phyloP scores from a whole-genome alignment of 2,888 invertebrate genomes.

The Metellina segmentata region DNA sequence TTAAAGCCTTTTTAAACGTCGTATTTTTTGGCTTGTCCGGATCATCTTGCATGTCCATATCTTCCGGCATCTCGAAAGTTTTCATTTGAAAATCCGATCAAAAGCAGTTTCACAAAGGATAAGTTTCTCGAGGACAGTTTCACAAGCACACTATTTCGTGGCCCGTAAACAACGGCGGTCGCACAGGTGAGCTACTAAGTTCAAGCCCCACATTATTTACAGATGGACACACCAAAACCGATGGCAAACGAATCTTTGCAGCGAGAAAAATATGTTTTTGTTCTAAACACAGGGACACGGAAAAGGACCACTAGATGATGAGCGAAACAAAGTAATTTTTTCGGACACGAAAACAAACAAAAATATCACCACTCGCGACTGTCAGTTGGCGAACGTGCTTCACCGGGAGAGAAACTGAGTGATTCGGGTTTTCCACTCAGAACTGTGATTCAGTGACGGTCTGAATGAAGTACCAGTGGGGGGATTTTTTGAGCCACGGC shows the following conservation, averaged over 20 bases:
- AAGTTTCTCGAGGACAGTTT: no score
- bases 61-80: conserved; percentile 66
- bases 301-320: no score
- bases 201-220: conserved; percentile 5
- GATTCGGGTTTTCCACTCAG: not conserved
- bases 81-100: conserved; percentile 55
- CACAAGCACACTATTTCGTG: not conserved
- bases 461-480: conserved; percentile 32
- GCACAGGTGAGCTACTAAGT: no score
- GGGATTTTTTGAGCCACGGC: conserved; percentile 51
- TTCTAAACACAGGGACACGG: not conserved
- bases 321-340: no score
- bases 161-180: no score
- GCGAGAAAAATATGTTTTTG: not conserved
- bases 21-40: conserved; percentile 71
- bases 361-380: not conserved
- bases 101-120: not conserved
- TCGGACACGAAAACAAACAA: no score
- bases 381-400: not conserved
- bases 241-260: not conserved
- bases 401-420: not conserved
- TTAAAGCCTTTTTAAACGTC: conserved; percentile 90
- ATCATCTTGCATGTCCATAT: conserved; percentile 65
- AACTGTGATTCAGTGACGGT: conserved; percentile 17
- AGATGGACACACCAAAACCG: not conserved